These are phyloP conservation scores for Cygnus olor DNA, from an alignment of 2,797 vertebrate genomes.

Conservation along the genomic window DNA sequence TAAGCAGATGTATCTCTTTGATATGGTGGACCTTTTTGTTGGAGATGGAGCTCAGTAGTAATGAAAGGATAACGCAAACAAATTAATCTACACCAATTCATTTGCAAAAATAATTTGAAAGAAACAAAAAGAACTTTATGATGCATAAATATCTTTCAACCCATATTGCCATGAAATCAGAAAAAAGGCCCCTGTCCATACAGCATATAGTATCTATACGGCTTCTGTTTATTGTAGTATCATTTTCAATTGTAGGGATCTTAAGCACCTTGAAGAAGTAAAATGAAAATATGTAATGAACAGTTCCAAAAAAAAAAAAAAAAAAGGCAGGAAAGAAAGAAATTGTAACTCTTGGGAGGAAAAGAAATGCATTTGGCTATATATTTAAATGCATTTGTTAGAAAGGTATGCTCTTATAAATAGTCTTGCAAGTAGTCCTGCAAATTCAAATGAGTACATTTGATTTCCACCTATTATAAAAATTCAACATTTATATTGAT, in stretches of 20 bases:
- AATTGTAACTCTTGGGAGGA: neutral
- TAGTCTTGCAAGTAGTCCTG: neutral
- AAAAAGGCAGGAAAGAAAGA: conserved; percentile 30
- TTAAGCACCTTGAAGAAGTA: neutral
- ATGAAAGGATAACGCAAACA: neutral
- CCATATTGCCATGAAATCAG: neutral
- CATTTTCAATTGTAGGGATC: neutral
- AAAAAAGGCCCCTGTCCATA: neutral
- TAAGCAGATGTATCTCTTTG: neutral
- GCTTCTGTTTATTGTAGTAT: neutral
- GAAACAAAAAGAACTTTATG: neutral
- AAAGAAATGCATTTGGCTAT: neutral
- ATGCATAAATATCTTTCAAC: neutral
- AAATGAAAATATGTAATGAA: conserved; percentile 5
- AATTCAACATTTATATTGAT: conserved; percentile 8
- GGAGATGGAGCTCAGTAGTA: neutral
- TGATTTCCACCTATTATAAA: conserved; percentile 37
- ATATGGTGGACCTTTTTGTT: neutral
- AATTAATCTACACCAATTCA: neutral
- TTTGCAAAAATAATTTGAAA: neutral
- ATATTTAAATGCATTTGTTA: conserved; percentile 10
- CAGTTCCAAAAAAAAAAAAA: neutral
- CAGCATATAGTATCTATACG: neutral
- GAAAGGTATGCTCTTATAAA: neutral
- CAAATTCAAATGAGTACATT: conserved; percentile 17